Evolutionary conservation across 2,797 vertebrate species (phyloP).

Genomic region (Arnoldichthys spilopterus): DNA sequence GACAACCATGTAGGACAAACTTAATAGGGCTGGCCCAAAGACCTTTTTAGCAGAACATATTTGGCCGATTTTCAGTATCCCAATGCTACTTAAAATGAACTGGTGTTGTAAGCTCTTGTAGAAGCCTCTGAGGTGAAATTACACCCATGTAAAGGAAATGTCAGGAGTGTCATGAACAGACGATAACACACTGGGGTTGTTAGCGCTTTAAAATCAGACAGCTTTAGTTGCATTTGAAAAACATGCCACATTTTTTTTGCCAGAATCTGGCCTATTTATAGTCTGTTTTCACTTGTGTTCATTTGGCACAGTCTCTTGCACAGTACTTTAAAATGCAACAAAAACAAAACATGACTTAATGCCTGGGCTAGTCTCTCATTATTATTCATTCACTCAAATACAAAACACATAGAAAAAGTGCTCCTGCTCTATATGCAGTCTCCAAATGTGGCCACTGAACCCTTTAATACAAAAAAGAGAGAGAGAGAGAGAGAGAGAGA

Average conservation of each 20-base stretch:
- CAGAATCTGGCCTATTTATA: neutral
- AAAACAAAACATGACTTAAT: neutral
- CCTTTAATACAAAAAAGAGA: too few species aligned
- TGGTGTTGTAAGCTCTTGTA: slow-evolving; percentile 19
- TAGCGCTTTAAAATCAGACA: slow-evolving; percentile 25
- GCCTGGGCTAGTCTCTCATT: neutral
- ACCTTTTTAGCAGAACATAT: neutral
- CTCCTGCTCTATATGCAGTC: neutral
- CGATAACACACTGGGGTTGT: slow-evolving; percentile 12
- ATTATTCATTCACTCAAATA: too few species aligned
- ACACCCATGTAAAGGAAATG: slow-evolving; percentile 9
- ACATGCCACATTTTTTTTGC: slow-evolving; percentile 3
- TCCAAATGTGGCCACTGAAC: too few species aligned
- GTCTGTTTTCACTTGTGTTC: neutral
- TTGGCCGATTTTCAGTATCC: neutral
- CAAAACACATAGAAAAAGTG: neutral
- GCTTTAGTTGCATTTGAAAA: slow-evolving; percentile 10
- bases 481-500: too few species aligned
- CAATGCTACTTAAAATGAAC: neutral
- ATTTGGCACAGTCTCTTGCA: neutral
- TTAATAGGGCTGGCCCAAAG: neutral
- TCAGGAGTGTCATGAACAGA: neutral
- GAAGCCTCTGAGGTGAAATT: neutral
- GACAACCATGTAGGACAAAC: neutral
- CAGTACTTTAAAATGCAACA: neutral